Evolutionary conservation across 2,888 invertebrate species (phyloP).

Genomic region (Idaea biselata): DNA sequence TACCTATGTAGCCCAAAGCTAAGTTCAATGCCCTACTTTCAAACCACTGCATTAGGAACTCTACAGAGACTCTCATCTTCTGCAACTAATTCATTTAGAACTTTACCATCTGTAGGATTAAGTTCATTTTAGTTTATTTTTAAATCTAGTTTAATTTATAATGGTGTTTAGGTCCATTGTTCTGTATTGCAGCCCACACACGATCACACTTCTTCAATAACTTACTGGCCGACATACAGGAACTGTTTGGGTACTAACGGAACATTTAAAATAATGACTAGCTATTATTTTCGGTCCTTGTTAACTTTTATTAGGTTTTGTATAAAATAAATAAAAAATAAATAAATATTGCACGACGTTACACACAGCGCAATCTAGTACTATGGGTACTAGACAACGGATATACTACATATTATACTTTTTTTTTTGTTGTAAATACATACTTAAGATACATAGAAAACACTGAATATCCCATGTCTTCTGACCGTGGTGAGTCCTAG

Average conservation of each 20-base stretch:
- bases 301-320: background rate
- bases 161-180: slow-evolving; percentile 10
- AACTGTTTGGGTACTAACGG: background rate
- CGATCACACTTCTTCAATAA: slow-evolving; percentile 11
- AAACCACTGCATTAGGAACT: background rate
- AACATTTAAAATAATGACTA: background rate
- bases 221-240: background rate
- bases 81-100: background rate
- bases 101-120: background rate
- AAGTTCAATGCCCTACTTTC: background rate
- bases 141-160: background rate
- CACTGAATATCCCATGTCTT: too few relatives aligned
- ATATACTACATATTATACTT: too few relatives aligned
- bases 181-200: slow-evolving; percentile 11
- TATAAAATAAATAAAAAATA: too few relatives aligned
- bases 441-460: too few relatives aligned
- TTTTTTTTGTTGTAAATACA: too few relatives aligned
- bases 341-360: too few relatives aligned
- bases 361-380: too few relatives aligned
- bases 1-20: background rate
- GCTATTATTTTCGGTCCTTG: background rate
- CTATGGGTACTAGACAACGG: too few relatives aligned
- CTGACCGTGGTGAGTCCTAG: too few relatives aligned
- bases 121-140: background rate
- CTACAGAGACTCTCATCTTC: background rate